Evolutionary conservation across 2,113 vertebrate genomes (phyloP).

Genomic region (Lates calcarifer): DNA sequence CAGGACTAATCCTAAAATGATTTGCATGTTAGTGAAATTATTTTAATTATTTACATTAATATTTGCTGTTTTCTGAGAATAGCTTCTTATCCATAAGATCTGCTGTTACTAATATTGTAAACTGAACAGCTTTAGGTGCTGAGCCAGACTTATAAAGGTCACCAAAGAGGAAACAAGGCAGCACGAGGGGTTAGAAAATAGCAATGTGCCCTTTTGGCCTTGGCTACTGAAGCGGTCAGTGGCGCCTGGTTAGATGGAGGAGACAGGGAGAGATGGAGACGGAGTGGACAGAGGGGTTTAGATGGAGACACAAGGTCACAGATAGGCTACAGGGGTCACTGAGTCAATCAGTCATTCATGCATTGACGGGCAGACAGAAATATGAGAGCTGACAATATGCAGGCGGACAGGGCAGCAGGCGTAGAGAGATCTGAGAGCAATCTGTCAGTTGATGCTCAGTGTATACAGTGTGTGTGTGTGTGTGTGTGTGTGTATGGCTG

Average conservation of each 20-base stretch:
- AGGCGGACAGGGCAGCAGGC: constrained; percentile 22
- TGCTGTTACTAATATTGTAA: background rate
- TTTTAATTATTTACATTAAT: no score
- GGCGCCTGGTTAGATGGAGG: constrained; percentile 8
- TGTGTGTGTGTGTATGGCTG: background rate
- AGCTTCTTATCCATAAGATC: background rate
- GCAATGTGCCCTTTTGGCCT: background rate
- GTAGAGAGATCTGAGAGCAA: constrained; percentile 49
- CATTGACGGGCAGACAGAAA: constrained; percentile 52
- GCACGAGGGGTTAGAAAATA: background rate
- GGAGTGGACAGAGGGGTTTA: constrained; percentile 8
- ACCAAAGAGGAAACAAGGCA: background rate
- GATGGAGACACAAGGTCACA: constrained; percentile 46
- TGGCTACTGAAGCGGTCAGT: background rate
- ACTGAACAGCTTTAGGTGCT: background rate
- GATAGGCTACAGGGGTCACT: constrained; percentile 47
- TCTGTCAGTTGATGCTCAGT: constrained; percentile 30
- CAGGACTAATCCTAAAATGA: background rate
- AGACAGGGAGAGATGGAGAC: background rate
- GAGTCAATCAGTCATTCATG: constrained; percentile 61
- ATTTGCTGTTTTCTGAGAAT: background rate
- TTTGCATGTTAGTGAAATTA: no score
- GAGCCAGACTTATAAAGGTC: background rate
- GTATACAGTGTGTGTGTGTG: background rate
- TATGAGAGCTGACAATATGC: constrained; percentile 56